Evolutionary conservation across 2,113 vertebrate species (phyloP), one percentile per base, ranked within the genome.

Genomic region (Hippocampus mohnikei): DNA sequence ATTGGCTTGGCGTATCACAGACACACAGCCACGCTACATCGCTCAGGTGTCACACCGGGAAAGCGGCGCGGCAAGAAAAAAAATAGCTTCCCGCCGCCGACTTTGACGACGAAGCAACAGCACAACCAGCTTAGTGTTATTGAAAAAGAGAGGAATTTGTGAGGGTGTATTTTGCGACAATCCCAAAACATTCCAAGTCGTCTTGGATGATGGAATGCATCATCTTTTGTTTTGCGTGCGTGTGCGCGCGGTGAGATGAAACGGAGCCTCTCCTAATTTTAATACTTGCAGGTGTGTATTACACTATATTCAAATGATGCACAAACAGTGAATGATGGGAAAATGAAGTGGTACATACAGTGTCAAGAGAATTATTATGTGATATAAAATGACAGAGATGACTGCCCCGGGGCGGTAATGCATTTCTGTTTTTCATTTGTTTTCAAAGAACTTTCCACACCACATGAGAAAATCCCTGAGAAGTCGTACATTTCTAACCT

Each of bases 1-100:
- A 90, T 91, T 89, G 90, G 86, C 84, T 90, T 88, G 87, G 90
- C 87, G 81, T 91, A 90, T 91, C 88, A 84, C 88, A 91, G 90
- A 88, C 84, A 87, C 86, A 80, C 89, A 90, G 89, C 85, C 84
- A 87, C 67, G 88, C 89, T 84, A 88, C 85, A 88, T 88, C 83
- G 87, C 86, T 90, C 89, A 89, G 87, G 89, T 90, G 89, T 90
- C 89, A 87, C 88, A 88, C 85, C 84, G 71, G 88, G 88, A 85
- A 88, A 84, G 88, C 84, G 37, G 77, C 85, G 85, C 81, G 75
- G 71, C 52, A 83, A 81, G 82, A 90, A 88, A 90, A 37, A 37
- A 37, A 90, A 89, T 85, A 84, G 79, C 82, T 88, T 89, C 85
- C 88, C 74, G 86, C 80, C 83, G 77, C 79, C 80, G 84, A 88